Conservation (phyloP, 2,113 vertebrate genomes). For the Oostethus manadensis region DNA sequence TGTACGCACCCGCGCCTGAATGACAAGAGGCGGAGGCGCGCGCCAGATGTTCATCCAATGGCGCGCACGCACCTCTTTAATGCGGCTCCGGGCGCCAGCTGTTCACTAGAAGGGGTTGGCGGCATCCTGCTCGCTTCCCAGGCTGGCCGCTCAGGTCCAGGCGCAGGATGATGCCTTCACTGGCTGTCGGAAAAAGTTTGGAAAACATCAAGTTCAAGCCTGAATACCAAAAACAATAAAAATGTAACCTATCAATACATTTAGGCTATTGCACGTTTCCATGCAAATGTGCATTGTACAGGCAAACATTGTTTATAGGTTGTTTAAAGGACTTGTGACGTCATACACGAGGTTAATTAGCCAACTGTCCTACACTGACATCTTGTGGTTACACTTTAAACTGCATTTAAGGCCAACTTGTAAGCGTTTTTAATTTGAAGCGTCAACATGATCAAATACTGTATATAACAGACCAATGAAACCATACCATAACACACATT, state of each 20-base stretch:
- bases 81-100: constrained; percentile 3
- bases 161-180: background rate
- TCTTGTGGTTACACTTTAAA: constrained; percentile 7
- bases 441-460: too few species aligned
- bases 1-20: constrained; percentile 10
- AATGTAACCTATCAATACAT: too few species aligned
- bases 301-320: background rate
- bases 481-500: too few species aligned
- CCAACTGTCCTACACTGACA: constrained; percentile 28
- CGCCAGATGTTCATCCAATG: constrained; percentile 42
- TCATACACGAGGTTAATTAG: background rate
- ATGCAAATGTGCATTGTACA: too few species aligned
- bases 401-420: background rate
- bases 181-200: background rate
- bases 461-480: too few species aligned
- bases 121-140: background rate
- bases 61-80: constrained; percentile 18
- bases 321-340: background rate
- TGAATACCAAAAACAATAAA: too few species aligned
- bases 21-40: constrained; percentile 38
- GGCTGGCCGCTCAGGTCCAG: too few species aligned
- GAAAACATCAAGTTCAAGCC: background rate
- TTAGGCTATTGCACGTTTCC: too few species aligned
- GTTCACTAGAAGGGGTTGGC: background rate
- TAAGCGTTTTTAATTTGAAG: too few species aligned